Conservation (phyloP, 2,113 vertebrate genomes). For the Gadus chalcogrammus region DNA sequence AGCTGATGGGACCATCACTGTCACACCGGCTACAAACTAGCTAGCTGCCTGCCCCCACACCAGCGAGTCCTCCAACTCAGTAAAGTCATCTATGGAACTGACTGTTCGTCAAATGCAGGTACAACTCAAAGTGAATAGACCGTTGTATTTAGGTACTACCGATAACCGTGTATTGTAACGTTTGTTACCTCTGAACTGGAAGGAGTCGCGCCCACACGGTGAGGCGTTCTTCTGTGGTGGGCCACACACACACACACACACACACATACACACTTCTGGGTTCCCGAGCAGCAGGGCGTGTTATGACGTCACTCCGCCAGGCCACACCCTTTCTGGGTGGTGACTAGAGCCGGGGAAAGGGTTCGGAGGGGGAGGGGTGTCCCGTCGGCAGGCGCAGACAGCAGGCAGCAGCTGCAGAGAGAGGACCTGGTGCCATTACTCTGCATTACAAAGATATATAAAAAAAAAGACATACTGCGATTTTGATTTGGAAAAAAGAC, state of each 20-base stretch:
- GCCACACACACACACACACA: too few relatives aligned
- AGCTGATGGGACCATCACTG: conserved; percentile 7
- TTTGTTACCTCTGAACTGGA: not conserved
- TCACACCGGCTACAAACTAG: too few relatives aligned
- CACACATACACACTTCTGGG: not conserved
- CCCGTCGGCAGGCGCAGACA: conserved; percentile 70
- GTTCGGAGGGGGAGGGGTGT: conserved; percentile 67
- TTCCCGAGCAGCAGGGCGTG: conserved; percentile 39
- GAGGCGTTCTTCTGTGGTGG: not conserved
- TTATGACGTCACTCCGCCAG: conserved; percentile 57
- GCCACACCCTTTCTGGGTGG: conserved; percentile 56
- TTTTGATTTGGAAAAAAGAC: conserved; percentile 24
- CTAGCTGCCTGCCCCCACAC: too few relatives aligned
- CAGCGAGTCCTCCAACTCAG: too few relatives aligned
- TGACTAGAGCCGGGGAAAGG: conserved; percentile 65
- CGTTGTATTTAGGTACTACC: too few relatives aligned
- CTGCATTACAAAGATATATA: conserved; percentile 34
- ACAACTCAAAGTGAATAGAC: too few relatives aligned
- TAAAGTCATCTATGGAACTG: too few relatives aligned
- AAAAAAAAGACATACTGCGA: conserved; percentile 20
- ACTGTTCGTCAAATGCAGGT: too few relatives aligned
- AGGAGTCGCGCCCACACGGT: not conserved
- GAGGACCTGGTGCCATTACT: conserved; percentile 42
- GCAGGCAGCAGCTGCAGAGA: conserved; percentile 74
- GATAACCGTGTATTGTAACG: too few relatives aligned